Conservation (phyloP, 2,113 vertebrate species). For the Triplophysa dalaica region DNA sequence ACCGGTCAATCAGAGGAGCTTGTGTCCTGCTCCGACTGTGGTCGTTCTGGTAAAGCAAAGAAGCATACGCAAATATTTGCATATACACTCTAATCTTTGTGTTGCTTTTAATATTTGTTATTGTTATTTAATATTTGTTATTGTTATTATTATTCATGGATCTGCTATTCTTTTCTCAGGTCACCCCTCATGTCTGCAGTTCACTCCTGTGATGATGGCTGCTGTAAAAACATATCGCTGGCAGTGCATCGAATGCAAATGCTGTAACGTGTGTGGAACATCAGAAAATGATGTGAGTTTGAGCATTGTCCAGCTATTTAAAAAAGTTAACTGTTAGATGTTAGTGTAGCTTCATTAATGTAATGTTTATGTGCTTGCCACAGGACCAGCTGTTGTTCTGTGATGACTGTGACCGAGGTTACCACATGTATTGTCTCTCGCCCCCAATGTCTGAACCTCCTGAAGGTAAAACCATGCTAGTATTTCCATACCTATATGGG, state of each 20-base stretch:
- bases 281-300: constrained; percentile 91
- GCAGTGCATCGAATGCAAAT: constrained; percentile 99
- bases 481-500: not conserved
- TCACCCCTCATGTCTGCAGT: constrained; percentile 93
- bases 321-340: not conserved
- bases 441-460: constrained; percentile 76
- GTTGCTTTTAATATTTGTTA: not conserved
- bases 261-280: constrained; percentile 94
- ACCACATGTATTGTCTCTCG: constrained; percentile 79
- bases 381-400: constrained; percentile 81
- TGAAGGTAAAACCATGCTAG: constrained; percentile 64
- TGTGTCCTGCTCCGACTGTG: constrained; percentile 95
- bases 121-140: not conserved
- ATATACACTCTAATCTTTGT: not conserved
- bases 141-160: not conserved
- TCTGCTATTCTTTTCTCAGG: constrained; percentile 65
- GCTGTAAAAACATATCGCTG: constrained; percentile 96
- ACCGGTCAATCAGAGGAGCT: constrained; percentile 91
- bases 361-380: not conserved
- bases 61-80: not conserved
- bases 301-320: not conserved
- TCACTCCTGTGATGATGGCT: constrained; percentile 95
- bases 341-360: not conserved
- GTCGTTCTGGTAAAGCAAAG: constrained; percentile 82
- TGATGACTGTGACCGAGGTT: constrained; percentile 77